Base-by-base conservation (phyloP, 2,113 vertebrate species). In the Capreolus pygargus region DNA sequence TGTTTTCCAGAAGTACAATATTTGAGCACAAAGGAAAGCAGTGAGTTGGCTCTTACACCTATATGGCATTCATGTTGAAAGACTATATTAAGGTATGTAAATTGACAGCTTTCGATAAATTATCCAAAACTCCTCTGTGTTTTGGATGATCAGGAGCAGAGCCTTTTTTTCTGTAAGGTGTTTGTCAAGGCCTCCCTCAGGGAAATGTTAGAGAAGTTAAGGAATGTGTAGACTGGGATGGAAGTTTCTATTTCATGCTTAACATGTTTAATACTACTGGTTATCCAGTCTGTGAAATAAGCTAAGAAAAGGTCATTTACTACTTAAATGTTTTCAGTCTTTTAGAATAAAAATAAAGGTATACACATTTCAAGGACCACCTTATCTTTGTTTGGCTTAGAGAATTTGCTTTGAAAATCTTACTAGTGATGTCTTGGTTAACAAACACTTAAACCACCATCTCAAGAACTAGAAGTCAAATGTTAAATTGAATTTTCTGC, bases 41-140 rank as follows among this genome's bases (percentile, higher is more conserved):
- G 4, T 19, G 7, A 79, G 60, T 47, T 92, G 47, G 15, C 25
- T 89, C 61, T 76, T 94, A 90, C 60, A 70, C 55, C 60, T 82
- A 39, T 11, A 45, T 61, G 79, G 30, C 30, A 84, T 84, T 92
- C 76, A 3, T 60, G 64, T 81, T 94, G 57, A 86, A 88, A 84
- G 67, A 91, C 33, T 61, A 54, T 60, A 95, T 96, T 91, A 93
- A 30, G 61, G 39, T 54, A 43, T 52, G 45, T 25, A 52, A 47
- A 84, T 81, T 79, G 86, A 87, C 43, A 95, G 19, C 33, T 79
- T 87, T 45, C n/a, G 25, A 97, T 94, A 84, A 96, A 96, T 95
- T 95, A 97, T 95, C 97, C 82, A 95, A 91, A 92, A 43, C 14
- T 1, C 10, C 8, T 36, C 30, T 83, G 25, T 50, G 89, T 91